Conservation (phyloP, 2,113 vertebrate genomes). For the Oreamnos americanus region DNA sequence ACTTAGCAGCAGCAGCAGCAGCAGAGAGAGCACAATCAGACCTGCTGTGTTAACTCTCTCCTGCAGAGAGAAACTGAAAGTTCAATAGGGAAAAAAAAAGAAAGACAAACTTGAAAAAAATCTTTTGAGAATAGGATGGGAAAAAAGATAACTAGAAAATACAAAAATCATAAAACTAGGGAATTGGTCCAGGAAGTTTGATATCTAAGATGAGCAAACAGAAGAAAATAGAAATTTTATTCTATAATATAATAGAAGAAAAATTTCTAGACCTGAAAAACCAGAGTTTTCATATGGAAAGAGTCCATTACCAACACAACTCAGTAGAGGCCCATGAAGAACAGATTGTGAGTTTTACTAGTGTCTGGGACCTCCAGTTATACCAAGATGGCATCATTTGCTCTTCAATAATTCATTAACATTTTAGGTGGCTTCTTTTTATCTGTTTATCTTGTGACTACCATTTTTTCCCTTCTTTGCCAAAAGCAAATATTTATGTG, state of each 20-base stretch:
- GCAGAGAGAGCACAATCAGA: not conserved
- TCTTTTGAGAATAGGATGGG: not conserved
- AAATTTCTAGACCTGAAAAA: not conserved
- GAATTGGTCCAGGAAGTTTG: not conserved
- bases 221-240: not conserved
- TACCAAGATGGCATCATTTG: not conserved
- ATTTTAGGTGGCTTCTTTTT: not conserved
- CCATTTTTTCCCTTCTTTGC: not conserved
- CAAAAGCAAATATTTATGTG: not conserved
- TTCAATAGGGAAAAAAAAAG: not conserved
- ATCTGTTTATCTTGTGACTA: not conserved
- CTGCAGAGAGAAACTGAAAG: not conserved
- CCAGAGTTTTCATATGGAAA: not conserved
- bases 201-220: not conserved
- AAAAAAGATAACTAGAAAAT: not conserved
- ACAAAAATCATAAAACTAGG: not conserved
- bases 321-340: not conserved
- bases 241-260: not conserved
- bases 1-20: too few species aligned
- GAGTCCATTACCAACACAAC: not conserved
- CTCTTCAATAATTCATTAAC: not conserved
- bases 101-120: not conserved
- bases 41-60: not conserved
- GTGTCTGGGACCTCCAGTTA: not conserved
- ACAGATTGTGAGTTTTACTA: not conserved